Conservation (phyloP, 2,113 vertebrate genomes). For the Pedetes capensis region DNA sequence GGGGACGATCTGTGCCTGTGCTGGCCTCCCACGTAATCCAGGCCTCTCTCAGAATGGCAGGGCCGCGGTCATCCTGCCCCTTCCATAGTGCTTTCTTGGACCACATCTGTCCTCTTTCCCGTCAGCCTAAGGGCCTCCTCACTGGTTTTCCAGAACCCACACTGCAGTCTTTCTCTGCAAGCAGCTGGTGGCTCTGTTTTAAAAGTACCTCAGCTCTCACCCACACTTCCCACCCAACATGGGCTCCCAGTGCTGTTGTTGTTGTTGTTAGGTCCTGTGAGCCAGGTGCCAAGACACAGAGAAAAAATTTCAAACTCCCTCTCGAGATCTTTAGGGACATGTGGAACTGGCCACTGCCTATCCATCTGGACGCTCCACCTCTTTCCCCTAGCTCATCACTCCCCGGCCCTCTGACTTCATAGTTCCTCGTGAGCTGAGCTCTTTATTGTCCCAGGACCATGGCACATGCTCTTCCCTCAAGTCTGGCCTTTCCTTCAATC, state of each 20-base stretch:
- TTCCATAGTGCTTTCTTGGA: no score
- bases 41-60: no score
- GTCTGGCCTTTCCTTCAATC: background rate
- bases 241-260: background rate
- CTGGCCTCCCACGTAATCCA: background rate
- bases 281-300: no score
- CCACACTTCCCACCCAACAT: background rate
- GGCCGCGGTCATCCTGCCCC: accelerated
- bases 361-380: background rate
- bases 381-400: background rate
- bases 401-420: background rate
- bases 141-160: background rate
- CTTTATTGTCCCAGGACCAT: background rate
- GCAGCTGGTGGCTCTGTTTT: background rate
- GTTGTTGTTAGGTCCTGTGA: no score
- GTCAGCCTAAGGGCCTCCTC: background rate
- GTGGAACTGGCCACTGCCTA: background rate
- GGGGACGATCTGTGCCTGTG: accelerated
- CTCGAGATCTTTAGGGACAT: background rate
- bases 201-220: background rate
- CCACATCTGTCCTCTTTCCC: background rate
- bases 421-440: background rate
- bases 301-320: background rate
- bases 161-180: background rate
- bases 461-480: background rate